A percentile compares a stretch with the other conserved stretches of the same genome.
phyloP scores from a whole-genome alignment of 2,888 invertebrate species.

The Odontomyia ornata region DNA sequence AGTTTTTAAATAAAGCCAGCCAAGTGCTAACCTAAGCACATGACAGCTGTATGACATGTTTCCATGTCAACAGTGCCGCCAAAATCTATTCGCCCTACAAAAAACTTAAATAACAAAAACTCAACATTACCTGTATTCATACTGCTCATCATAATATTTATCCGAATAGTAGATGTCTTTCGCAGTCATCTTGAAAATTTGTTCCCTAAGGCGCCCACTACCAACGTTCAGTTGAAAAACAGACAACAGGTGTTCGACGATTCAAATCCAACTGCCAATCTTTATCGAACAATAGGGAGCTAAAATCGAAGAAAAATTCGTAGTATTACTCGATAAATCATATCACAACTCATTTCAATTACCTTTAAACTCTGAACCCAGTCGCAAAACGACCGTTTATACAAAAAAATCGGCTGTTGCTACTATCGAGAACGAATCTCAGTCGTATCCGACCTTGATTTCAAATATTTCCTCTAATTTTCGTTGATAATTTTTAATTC shows the following conservation, averaged over 20 bases:
- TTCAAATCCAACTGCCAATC: slow-evolving; percentile 5
- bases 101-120: slow-evolving; percentile 47
- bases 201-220: neutral
- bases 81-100: neutral
- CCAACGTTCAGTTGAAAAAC: neutral
- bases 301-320: neutral
- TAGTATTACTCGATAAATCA: neutral
- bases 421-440: neutral
- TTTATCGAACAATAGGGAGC: neutral
- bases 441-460: no score
- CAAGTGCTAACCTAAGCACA: neutral
- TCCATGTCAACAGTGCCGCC: slow-evolving; percentile 7
- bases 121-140: slow-evolving; percentile 84
- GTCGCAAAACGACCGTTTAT: neutral
- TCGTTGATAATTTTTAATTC: neutral
- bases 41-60: neutral
- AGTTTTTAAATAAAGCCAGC: neutral
- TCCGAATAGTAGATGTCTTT: slow-evolving; percentile 92
- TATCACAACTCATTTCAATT: neutral
- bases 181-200: slow-evolving; percentile 64
- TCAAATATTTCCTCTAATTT: neutral
- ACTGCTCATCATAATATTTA: slow-evolving; percentile 90
- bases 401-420: neutral
- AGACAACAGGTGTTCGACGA: slow-evolving; percentile 19
- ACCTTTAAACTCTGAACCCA: neutral